These are phyloP conservation scores for Trichoplusia ni DNA, from an alignment of 1,140 invertebrate species.

Conservation along the genomic window DNA sequence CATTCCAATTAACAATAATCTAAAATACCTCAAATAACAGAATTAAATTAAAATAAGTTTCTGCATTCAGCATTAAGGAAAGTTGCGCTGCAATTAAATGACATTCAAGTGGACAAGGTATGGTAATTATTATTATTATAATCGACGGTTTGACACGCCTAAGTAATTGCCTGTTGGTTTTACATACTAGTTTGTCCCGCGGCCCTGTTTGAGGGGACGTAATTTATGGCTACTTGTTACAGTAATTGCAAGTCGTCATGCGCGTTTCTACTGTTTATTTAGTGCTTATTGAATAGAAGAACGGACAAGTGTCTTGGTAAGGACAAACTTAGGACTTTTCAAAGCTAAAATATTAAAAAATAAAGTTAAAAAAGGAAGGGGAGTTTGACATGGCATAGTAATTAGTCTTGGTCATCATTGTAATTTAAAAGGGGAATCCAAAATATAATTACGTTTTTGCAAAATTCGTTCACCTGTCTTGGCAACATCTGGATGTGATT, in stretches of 20 bases:
- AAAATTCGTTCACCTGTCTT: too few relatives aligned
- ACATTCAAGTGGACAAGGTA: constrained; percentile 13
- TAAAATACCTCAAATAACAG: not conserved
- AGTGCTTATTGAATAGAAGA: not conserved
- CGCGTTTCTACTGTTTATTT: not conserved
- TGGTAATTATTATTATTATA: constrained; percentile 28
- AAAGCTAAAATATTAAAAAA: too few relatives aligned
- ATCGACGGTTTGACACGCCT: constrained; percentile 23
- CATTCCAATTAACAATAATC: not conserved
- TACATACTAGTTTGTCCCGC: not conserved
- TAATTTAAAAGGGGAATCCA: too few relatives aligned
- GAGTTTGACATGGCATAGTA: too few relatives aligned
- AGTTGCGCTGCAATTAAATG: constrained; percentile 18
- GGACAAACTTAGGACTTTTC: too few relatives aligned
- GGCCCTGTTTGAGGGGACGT: not conserved
- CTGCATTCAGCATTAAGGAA: constrained; percentile 7
- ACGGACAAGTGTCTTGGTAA: not conserved
- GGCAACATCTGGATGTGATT: too few relatives aligned
- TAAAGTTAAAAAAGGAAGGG: too few relatives aligned
- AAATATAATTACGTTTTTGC: too few relatives aligned
- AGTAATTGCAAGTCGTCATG: not conserved
- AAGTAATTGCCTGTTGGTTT: constrained; percentile 23
- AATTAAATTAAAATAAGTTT: not conserved
- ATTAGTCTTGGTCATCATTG: too few relatives aligned
- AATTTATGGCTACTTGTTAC: constrained; percentile 14